Base-by-base conservation (phyloP, 2,888 invertebrate species). In the Melanchra persicariae region DNA sequence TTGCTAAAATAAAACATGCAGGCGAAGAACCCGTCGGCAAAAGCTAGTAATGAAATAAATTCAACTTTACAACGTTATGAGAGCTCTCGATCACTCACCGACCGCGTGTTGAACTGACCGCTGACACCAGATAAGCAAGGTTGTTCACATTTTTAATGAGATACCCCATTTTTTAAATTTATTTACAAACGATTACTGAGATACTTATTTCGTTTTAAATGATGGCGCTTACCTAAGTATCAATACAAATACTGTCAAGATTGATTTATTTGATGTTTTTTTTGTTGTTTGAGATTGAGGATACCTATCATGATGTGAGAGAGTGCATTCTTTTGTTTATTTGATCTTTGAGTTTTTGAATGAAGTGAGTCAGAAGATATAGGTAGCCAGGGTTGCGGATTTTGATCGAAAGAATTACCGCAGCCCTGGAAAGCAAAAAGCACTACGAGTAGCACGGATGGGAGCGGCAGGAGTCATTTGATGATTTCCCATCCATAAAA, bases 131-230 rank as follows among this genome's bases (percentile, higher is more conserved):
- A 81, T 85, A 79, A 64, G n/a, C 9, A 37, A 74, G 79, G 77
- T 78, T 69, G 65, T 83, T 85, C 54, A 84, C 85, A 66, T 85
- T 80, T 75, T 79, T 85, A 78, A 85, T 78, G 77, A 85, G 76
- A 77, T 68, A 68, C 75, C 83, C 69, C 72, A 70, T 85, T 82
- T 81, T 80, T 75, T 77, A 57, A 60, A 78, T 84, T 77, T 84
- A 79, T 74, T 76, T 77, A 79, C 58, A 10, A 7, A 64, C 40
- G 65, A 74, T 76, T 78, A 79, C 54, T 7, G 10, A 49, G 22
- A 74, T 73, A 49, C 60, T 77, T 60, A 49, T 69, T 77, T 60
- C 17, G 34, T 54, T 2, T 60, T 34, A 60, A 60, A 70, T 74
- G 60, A 51, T 57, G 79, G 75, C 79, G 75, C 75, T n/a, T n/a